These are phyloP conservation scores for Indicator indicator DNA, from an alignment of 2,113 vertebrate species.

Conservation along the genomic window DNA sequence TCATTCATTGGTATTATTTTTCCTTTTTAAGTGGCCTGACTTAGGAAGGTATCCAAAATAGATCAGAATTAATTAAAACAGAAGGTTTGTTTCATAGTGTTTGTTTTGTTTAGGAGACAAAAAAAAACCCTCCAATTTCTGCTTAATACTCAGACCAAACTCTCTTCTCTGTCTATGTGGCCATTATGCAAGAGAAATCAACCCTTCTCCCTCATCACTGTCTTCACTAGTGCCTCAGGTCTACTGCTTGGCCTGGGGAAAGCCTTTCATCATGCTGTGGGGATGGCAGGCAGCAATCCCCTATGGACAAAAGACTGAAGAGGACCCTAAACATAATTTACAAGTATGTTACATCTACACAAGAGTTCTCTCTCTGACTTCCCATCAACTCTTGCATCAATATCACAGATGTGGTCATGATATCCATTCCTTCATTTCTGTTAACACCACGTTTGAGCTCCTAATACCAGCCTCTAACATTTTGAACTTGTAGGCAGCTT, in stretches of 20 bases:
- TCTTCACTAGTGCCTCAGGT: not conserved
- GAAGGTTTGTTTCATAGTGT: not conserved
- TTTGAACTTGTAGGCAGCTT: conserved; percentile 41
- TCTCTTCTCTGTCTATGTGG: not conserved
- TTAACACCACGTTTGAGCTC: conserved; percentile 40
- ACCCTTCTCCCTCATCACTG: not conserved
- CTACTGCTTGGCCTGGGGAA: not conserved
- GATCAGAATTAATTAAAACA: not conserved
- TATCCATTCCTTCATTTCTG: conserved; percentile 26
- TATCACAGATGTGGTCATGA: not conserved
- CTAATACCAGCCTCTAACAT: conserved; percentile 33
- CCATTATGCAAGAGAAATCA: not conserved
- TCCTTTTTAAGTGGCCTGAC: not conserved
- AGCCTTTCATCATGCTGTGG: fast-evolving
- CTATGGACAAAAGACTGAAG: not conserved
- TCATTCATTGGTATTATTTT: not conserved
- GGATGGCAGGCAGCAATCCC: not conserved
- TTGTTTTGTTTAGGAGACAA: not conserved
- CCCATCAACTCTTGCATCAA: not conserved
- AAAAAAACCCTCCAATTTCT: not conserved
- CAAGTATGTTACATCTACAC: not conserved
- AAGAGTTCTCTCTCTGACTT: not conserved
- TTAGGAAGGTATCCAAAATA: not conserved
- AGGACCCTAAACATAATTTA: conserved; percentile 20
- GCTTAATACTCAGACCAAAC: not conserved